Evolutionary conservation across 2,797 vertebrate species (phyloP).

Genomic region (Triplophysa bombifrons): DNA sequence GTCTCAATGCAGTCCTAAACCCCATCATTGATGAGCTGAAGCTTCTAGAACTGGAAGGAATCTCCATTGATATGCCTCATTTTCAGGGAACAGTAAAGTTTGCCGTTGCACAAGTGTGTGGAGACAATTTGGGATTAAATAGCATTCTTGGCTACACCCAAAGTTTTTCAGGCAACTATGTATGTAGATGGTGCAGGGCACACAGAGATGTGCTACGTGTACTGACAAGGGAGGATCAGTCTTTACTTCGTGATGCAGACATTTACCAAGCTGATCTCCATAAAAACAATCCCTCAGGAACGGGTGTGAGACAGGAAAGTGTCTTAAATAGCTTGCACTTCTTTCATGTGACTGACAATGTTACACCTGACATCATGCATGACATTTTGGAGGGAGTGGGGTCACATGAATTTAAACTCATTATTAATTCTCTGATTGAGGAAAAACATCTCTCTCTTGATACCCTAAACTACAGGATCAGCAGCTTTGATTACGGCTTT

Average conservation of each 20-base stretch:
- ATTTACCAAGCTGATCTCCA: no score
- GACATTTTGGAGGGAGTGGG: no score
- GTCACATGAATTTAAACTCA: no score
- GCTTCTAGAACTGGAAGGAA: neutral
- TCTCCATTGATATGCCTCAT: neutral
- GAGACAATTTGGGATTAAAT: neutral
- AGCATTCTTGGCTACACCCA: neutral
- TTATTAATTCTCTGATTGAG: no score
- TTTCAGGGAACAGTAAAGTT: no score
- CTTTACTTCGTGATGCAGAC: neutral
- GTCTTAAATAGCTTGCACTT: neutral
- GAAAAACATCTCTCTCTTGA: no score
- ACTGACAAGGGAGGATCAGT: neutral
- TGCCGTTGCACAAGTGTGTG: neutral
- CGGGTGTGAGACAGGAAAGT: neutral
- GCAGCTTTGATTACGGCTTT: no score
- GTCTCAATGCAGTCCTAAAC: constrained; percentile 16
- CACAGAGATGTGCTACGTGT: neutral
- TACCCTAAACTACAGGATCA: no score
- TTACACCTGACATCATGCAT: no score
- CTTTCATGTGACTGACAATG: constrained; percentile 32
- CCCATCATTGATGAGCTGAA: constrained; percentile 20
- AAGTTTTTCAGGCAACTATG: constrained; percentile 11
- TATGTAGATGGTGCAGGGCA: constrained; percentile 1
- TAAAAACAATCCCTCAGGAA: no score